These are phyloP conservation scores for Tiaroga cobitis DNA, from an alignment of 2,797 vertebrate genomes.

Conservation along the genomic window DNA sequence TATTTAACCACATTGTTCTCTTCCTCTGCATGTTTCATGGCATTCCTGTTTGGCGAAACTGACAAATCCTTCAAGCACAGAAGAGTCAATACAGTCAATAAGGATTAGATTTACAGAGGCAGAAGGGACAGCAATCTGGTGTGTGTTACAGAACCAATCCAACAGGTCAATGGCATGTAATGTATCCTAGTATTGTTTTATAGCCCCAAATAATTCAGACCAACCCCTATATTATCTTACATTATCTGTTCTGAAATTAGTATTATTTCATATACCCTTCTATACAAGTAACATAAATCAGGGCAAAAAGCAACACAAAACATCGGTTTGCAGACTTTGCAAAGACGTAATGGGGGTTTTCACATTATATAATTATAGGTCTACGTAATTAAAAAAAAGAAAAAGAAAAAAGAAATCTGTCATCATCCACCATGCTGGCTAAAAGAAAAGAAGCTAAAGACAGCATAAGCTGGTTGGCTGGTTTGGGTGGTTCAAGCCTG, in stretches of 20 bases:
- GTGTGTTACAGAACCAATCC: slow-evolving; percentile 22
- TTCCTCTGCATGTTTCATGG: background rate
- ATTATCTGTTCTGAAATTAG: background rate
- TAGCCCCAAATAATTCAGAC: slow-evolving; percentile 1
- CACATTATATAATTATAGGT: background rate
- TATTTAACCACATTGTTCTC: slow-evolving; percentile 4
- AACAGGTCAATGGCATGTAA: slow-evolving; percentile 9
- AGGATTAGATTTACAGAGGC: slow-evolving; percentile 29
- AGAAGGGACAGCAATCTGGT: slow-evolving; percentile 24
- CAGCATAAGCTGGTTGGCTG: background rate
- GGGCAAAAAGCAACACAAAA: background rate
- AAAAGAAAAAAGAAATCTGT: no score
- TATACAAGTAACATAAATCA: background rate
- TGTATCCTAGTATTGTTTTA: background rate
- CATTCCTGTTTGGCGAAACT: slow-evolving; percentile 13
- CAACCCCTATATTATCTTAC: background rate
- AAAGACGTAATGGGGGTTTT: background rate
- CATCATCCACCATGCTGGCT: background rate
- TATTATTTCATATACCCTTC: background rate
- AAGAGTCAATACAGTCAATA: slow-evolving; percentile 42
- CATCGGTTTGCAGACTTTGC: background rate
- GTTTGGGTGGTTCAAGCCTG: background rate
- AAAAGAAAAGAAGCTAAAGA: background rate
- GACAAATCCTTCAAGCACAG: slow-evolving; percentile 37
- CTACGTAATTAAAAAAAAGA: no score